phyloP scores from a whole-genome alignment of 2,888 invertebrate species.

The Theretra japonica region DNA sequence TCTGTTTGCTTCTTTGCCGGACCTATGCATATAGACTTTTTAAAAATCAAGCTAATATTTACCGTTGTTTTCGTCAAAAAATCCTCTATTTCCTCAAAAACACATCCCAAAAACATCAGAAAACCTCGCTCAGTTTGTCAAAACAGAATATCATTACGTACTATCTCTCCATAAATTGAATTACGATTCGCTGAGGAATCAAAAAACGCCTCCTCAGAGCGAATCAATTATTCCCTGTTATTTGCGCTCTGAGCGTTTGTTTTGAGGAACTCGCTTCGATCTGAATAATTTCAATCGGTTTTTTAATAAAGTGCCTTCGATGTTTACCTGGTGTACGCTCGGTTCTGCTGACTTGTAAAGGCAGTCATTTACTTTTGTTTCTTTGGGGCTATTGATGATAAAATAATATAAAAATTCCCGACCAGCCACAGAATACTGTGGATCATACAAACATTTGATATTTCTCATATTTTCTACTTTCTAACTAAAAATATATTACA shows the following conservation, averaged over 20 bases:
- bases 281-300: conserved; percentile 23
- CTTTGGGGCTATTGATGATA: not conserved
- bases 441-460: no score
- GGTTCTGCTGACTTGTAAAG: conserved; percentile 1
- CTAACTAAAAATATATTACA: no score
- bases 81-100: not conserved
- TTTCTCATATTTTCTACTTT: no score
- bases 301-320: conserved; percentile 23
- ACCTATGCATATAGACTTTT: no score
- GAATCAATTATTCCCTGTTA: conserved; percentile 27
- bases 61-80: no score
- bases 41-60: no score
- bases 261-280: conserved; percentile 19
- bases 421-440: no score
- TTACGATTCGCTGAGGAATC: conserved; percentile 9
- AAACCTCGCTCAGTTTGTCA: not conserved
- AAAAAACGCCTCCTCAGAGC: conserved; percentile 21
- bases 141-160: conserved; percentile 20
- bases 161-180: conserved; percentile 12
- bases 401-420: no score
- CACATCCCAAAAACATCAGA: not conserved
- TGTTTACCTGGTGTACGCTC: not conserved
- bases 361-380: conserved; percentile 7
- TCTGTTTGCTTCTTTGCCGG: no score
- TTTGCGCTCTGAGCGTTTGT: not conserved